Evolutionary conservation across 2,888 invertebrate genomes (phyloP), one percentile per base, ranked within the genome.

Genomic region (Pollenia griseotomentosa): DNA sequence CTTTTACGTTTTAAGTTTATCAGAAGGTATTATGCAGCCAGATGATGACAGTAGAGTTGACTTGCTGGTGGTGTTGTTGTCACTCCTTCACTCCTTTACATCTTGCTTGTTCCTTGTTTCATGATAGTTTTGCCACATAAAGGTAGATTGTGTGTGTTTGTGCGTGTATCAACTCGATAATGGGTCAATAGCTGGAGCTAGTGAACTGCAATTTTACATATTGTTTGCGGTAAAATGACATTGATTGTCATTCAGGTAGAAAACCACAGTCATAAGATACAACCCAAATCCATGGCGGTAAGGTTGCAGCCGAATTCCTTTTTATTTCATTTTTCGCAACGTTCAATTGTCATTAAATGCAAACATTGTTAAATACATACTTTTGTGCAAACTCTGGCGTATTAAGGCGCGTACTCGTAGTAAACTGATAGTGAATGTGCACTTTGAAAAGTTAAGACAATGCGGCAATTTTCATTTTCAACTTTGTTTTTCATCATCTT

Each of bases 151-250:
- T 12, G 33, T 75, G 40, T 63, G 51, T 48, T 12, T 57, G 6
- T 46, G 8, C 53, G 51, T 12, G 14, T 42, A 70, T 46, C 6
- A 70, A 42, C 12, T 71, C n/a, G 55, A 63, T 57, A 71, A 71
- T 65, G 48, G 57, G 77, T 78, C 42, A 78, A 77, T 57, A 71
- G 44, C 40, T 70, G 63, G n/a, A 77, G 11, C 51, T 46, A 57
- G 65, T 53, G 65, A 65, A 83, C 23, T 83, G 74, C 55, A 70
- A 68, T 79, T 75, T 44, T 74, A 75, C 61, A 82, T 78, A 11
- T 40, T 59, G 57, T 75, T 65, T 79, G 74, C 48, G 42, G 74
- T 42, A 68, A 86, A 86, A 70, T 81, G 59, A 65, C 82, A 70
- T 74, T 83, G 75, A 75, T 71, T 79, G 83, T 83, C 79, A 77